phyloP scores from a whole-genome alignment of 2,113 vertebrate species.

The Chamaea fasciata region DNA sequence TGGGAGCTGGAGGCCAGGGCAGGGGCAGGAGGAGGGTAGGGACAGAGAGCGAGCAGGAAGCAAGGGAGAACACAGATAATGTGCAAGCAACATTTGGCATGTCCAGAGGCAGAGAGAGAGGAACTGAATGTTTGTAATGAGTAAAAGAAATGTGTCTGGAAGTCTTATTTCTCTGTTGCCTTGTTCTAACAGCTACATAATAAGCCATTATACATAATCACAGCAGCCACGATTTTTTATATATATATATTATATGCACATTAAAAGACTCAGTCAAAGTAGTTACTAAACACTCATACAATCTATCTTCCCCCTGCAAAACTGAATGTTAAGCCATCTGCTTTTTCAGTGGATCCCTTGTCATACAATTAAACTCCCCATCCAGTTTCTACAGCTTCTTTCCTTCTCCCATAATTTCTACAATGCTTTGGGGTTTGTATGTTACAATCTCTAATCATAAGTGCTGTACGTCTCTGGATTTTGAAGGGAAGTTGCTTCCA shows the following conservation, averaged over 20 bases:
- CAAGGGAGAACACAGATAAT: not conserved
- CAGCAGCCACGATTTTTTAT: not conserved
- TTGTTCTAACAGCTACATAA: not conserved
- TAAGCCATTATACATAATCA: not conserved
- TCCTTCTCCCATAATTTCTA: conserved; percentile 40
- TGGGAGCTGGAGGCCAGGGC: not conserved
- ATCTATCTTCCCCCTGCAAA: not conserved
- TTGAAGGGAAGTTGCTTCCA: conserved; percentile 57
- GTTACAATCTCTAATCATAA: conserved; percentile 56
- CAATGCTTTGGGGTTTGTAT: conserved; percentile 9
- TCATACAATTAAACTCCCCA: conserved; percentile 14
- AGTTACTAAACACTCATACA: not conserved
- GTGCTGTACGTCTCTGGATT: not conserved
- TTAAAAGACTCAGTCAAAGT: not conserved
- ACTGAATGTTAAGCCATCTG: not conserved
- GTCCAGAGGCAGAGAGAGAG: not conserved
- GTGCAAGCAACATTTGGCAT: not conserved
- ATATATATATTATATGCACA: not conserved
- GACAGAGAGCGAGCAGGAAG: not conserved
- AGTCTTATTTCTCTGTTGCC: not conserved
- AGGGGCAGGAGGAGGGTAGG: not conserved
- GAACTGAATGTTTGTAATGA: not conserved
- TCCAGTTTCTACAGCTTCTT: conserved; percentile 27
- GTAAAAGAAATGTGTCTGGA: not conserved
- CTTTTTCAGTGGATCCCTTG: not conserved